Evolutionary conservation across 1,140 invertebrate genomes (phyloP).

Genomic region (Micrasema minimum): DNA sequence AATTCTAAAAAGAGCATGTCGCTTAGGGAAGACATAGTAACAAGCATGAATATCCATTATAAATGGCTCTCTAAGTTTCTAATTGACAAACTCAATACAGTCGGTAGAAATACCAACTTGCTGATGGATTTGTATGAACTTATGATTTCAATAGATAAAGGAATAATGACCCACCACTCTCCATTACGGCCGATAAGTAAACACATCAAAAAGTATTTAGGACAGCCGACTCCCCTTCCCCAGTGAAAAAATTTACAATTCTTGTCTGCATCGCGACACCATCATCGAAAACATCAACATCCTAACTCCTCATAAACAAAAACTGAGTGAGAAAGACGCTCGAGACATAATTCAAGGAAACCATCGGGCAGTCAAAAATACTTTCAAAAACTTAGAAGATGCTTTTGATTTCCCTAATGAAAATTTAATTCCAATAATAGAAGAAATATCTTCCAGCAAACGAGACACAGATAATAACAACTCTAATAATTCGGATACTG

Average conservation of each 20-base stretch:
- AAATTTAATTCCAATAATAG: constrained; percentile 17
- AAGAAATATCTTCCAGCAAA: neutral
- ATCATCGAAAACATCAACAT: constrained; percentile 32
- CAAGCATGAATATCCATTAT: constrained; percentile 65
- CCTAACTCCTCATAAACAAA: constrained; percentile 7
- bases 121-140: constrained; percentile 21
- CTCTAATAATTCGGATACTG: neutral
- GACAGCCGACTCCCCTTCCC: constrained; percentile 43
- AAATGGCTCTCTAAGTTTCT: constrained; percentile 69
- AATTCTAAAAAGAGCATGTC: constrained; percentile 58
- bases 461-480: neutral
- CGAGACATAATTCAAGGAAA: constrained; percentile 23
- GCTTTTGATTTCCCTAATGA: constrained; percentile 48
- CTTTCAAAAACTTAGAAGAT: constrained; percentile 45
- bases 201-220: constrained; percentile 39
- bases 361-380: constrained; percentile 12
- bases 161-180: constrained; percentile 40
- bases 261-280: constrained; percentile 31
- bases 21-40: constrained; percentile 61
- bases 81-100: constrained; percentile 57
- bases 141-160: constrained; percentile 39
- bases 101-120: constrained; percentile 31
- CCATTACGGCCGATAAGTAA: constrained; percentile 46
- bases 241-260: constrained; percentile 47
- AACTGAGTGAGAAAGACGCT: constrained; percentile 7